These are phyloP conservation scores for Cyphomyrus plagiostoma DNA, from an alignment of 2,113 vertebrate genomes.

Conservation along the genomic window DNA sequence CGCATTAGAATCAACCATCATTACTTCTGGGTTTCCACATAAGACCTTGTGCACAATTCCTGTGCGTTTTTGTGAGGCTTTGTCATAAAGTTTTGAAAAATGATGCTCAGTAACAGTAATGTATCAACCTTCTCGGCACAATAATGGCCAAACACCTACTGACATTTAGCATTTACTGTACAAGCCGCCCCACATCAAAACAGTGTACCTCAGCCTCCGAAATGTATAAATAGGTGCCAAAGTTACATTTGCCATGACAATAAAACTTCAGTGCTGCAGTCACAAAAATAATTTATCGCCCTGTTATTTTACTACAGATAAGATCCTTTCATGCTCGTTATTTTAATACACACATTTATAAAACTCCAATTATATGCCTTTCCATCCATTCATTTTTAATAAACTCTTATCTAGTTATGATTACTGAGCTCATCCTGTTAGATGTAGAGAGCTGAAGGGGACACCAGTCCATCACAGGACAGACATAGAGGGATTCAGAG, in stretches of 20 bases:
- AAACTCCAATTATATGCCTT: constrained; percentile 10
- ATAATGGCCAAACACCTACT: background rate
- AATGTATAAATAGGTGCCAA: background rate
- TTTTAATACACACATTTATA: constrained; percentile 8
- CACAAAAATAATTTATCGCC: background rate
- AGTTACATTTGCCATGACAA: constrained; percentile 3
- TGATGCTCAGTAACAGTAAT: background rate
- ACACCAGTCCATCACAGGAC: background rate
- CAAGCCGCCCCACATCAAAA: background rate
- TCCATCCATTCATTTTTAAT: constrained; percentile 8
- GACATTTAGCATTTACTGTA: background rate
- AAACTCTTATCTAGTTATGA: background rate
- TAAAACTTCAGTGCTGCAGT: background rate
- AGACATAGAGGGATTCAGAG: background rate
- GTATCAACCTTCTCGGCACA: background rate
- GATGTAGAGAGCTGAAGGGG: background rate
- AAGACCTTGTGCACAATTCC: background rate
- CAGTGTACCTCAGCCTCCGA: background rate
- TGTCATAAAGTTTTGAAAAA: background rate
- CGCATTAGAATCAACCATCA: background rate
- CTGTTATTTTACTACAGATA: constrained; percentile 4
- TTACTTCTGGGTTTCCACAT: background rate
- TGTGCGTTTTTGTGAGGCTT: background rate
- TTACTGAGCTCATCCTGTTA: background rate
- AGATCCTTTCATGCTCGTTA: constrained; percentile 3